Percentiles rank a stretch among this genome's conserved stretches.
Evolutionary conservation across 1,140 invertebrate genomes (phyloP).

Genomic region (Aphaenogaster ashmeadi): DNA sequence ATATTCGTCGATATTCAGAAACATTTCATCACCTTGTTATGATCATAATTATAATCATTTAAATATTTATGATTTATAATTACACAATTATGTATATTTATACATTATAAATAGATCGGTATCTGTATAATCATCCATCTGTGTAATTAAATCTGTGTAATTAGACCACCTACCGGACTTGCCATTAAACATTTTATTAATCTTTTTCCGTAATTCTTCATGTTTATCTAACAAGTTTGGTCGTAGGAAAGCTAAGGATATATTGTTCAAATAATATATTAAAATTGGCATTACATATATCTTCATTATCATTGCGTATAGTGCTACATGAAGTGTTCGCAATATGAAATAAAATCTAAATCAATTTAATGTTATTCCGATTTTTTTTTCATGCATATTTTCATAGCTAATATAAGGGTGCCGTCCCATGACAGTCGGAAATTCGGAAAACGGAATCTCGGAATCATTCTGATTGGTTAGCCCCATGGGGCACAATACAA

Average conservation of each 20-base stretch:
- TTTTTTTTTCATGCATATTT: not conserved
- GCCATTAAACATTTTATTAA: slow-evolving; percentile 65
- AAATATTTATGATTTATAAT: not conserved
- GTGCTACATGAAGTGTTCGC: slow-evolving; percentile 15
- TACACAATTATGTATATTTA: not conserved
- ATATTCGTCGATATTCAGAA: slow-evolving; percentile 81
- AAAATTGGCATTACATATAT: slow-evolving; percentile 23
- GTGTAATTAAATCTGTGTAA: not conserved
- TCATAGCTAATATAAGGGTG: not conserved
- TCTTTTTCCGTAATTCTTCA: slow-evolving; percentile 78
- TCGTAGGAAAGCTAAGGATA: slow-evolving; percentile 20
- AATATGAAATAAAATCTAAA: not conserved
- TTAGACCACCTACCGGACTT: slow-evolving; percentile 55
- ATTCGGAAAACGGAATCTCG: too few relatives aligned
- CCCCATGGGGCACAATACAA: too few relatives aligned
- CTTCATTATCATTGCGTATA: not conserved
- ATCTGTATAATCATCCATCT: not conserved
- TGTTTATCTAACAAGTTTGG: slow-evolving; percentile 65
- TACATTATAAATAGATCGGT: not conserved
- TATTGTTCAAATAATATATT: slow-evolving; percentile 4
- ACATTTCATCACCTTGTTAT: slow-evolving; percentile 77
- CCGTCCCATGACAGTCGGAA: not conserved
- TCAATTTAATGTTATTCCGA: too few relatives aligned
- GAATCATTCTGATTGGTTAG: too few relatives aligned
- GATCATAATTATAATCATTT: slow-evolving; percentile 3